Percentiles rank a stretch among this genome's conserved stretches.
These are phyloP conservation scores for Acleris sparsana DNA, from an alignment of 2,888 invertebrate species.

Conservation along the genomic window DNA sequence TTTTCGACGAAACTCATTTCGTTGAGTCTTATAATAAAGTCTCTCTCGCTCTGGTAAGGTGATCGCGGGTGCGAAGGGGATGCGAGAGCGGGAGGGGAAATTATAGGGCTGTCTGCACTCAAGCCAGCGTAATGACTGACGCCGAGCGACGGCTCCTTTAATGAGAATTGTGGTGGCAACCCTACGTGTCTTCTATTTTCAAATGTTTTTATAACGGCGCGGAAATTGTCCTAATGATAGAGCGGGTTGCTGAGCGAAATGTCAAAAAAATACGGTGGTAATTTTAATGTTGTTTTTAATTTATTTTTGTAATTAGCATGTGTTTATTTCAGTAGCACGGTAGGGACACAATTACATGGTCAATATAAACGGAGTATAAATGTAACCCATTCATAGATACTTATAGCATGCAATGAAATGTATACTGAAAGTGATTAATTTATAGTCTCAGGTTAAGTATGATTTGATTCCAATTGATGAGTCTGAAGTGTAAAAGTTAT, in stretches of 20 bases:
- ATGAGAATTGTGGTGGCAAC: slow-evolving; percentile 72
- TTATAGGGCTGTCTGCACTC: slow-evolving; percentile 75
- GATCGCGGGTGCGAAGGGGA: slow-evolving; percentile 44
- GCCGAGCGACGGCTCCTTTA: slow-evolving; percentile 60
- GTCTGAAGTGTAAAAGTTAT: too few species aligned
- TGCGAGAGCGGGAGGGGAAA: slow-evolving; percentile 57
- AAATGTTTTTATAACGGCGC: slow-evolving; percentile 36
- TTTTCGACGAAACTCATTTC: slow-evolving; percentile 70
- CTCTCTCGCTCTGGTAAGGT: slow-evolving; percentile 46
- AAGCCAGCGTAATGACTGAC: slow-evolving; percentile 75
- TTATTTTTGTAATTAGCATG: too few species aligned
- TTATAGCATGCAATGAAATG: too few species aligned
- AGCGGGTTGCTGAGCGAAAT: slow-evolving; percentile 5
- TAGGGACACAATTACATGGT: too few species aligned
- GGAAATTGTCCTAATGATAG: slow-evolving; percentile 35
- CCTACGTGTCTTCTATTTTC: slow-evolving; percentile 51
- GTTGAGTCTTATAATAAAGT: slow-evolving; percentile 64
- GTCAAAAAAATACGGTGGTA: background rate
- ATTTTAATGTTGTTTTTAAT: background rate
- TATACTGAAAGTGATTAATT: too few species aligned
- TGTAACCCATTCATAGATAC: too few species aligned
- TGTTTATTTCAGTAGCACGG: too few species aligned
- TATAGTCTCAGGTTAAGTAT: too few species aligned
- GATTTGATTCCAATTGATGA: too few species aligned
- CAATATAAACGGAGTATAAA: too few species aligned